Base-by-base conservation (phyloP, 2,113 vertebrate species). In the Ctenomys sociabilis region DNA sequence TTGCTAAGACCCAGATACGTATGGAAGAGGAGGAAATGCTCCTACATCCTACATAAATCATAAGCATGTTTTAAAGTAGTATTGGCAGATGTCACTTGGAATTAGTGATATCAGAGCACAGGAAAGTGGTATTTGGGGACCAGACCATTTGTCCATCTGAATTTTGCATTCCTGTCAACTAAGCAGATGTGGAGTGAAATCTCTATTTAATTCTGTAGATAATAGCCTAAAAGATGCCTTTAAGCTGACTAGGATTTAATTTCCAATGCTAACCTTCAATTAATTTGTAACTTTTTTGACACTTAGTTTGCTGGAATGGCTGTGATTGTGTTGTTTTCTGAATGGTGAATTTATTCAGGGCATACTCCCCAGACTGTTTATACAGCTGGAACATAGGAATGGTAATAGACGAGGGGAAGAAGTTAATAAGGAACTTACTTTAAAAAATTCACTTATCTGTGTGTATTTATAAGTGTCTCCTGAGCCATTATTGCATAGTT, bases 221-320 rank as follows among this genome's bases (percentile, higher is more conserved):
- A 98, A 95, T 96, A 98, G 94, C 96, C 97, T 98, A 95, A 98
- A 97, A 98, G 98, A 98, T 97, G 86, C 98, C 97, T 98, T 98
- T 98, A 98, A 98, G 95, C 98, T 98, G 98, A 98, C 98, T 98
- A 97, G 96, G 98, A 98, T 98, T 99, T 99, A 98, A 98, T 98
- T 98, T 98, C 98, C 98, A 98, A 92, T 98, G 97, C 98, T 98
- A 98, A 98, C 98, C 98, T 99, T 98, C 98, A 99, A 98, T 99
- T 99, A 98, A 99, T 98, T 98, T 98, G 98, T 98, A 99, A 98
- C 98, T 98, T 98, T 98, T 98, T 98, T 98, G 98, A 98, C 98
- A 98, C 95, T 97, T 82, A 63, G 89, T 98, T 98, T 98, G 98
- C 97, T 98, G 96, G 97, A 98, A 98, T 98, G 97, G 97, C 98